Percentiles rank a stretch among this genome's conserved stretches.
These are phyloP conservation scores for Xanthia togata DNA, from an alignment of 2,888 invertebrate genomes.

Conservation along the genomic window DNA sequence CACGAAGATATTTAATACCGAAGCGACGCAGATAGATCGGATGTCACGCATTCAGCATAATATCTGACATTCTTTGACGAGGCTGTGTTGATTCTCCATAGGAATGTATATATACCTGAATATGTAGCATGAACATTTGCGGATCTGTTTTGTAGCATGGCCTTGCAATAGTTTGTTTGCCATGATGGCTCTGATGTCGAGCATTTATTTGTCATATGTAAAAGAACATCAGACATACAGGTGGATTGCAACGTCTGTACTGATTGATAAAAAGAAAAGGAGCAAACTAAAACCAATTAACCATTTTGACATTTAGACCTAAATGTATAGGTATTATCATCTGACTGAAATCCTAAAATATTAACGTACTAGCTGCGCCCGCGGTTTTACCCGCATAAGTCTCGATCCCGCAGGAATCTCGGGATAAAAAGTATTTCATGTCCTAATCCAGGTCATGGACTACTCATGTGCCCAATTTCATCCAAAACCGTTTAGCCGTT, in stretches of 20 bases:
- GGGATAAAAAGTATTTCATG: too few species aligned
- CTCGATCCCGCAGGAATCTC: too few species aligned
- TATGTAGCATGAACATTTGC: constrained; percentile 15
- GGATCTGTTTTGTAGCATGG: too few species aligned
- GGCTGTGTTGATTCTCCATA: constrained; percentile 12
- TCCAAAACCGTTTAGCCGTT: too few species aligned
- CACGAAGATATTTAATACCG: constrained; percentile 53
- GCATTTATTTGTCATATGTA: neutral
- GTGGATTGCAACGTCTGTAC: neutral
- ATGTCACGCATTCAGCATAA: constrained; percentile 44
- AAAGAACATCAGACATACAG: neutral
- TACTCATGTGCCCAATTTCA: too few species aligned
- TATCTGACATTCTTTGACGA: constrained; percentile 41
- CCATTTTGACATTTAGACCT: too few species aligned
- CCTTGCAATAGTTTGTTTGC: neutral
- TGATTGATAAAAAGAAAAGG: neutral
- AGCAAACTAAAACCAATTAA: neutral
- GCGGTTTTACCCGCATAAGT: too few species aligned
- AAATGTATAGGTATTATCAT: neutral
- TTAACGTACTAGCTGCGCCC: too few species aligned
- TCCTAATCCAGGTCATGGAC: too few species aligned
- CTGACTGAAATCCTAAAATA: too few species aligned
- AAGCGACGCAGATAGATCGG: constrained; percentile 48
- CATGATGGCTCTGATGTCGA: too few species aligned
- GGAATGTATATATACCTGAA: neutral